Percentiles rank a stretch among this genome's conserved stretches.
Conservation (phyloP, 2,113 vertebrate species). For the Microtus ochrogaster region DNA sequence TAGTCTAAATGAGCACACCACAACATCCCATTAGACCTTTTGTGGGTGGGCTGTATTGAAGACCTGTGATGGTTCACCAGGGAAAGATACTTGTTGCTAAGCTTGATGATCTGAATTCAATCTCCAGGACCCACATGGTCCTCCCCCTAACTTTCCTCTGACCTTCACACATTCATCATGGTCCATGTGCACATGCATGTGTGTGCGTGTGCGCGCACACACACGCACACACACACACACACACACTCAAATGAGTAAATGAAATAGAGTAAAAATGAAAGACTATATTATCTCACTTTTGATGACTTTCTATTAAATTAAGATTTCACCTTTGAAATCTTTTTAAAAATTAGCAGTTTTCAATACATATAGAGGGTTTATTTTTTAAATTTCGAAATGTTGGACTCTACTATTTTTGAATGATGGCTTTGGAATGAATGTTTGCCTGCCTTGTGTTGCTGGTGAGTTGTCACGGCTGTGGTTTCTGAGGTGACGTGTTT, state of each 20-base stretch:
- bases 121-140: neutral
- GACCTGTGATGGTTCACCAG: neutral
- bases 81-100: neutral
- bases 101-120: neutral
- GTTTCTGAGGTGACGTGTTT: constrained; percentile 64
- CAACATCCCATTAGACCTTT: neutral
- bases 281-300: neutral
- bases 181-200: neutral
- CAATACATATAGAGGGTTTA: neutral
- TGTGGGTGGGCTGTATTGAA: neutral
- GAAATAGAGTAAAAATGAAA: neutral
- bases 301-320: neutral
- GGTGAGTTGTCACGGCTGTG: constrained; percentile 43
- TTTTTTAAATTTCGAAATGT: constrained; percentile 44
- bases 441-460: neutral
- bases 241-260: neutral
- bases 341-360: neutral
- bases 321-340: constrained; percentile 30
- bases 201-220: fast-evolving
- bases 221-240: neutral
- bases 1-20: neutral
- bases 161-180: neutral
- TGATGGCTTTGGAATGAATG: constrained; percentile 46
- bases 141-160: neutral
- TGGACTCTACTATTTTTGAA: constrained; percentile 27